Evolutionary conservation across 2,113 vertebrate genomes (phyloP).

Genomic region (Madoqua kirkii): DNA sequence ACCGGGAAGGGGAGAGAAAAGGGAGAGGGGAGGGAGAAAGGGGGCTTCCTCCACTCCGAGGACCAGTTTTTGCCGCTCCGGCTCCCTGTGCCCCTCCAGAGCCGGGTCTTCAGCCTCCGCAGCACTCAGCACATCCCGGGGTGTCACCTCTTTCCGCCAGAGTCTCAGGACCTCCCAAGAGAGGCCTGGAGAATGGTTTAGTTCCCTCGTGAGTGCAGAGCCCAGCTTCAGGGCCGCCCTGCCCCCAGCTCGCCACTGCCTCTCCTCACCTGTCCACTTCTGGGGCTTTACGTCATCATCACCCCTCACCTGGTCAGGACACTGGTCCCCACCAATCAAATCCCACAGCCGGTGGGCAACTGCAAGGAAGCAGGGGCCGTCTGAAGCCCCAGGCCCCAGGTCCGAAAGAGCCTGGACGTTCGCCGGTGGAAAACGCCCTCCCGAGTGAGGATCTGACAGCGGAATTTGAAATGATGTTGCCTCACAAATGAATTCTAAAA

Average conservation of each 20-base stretch:
- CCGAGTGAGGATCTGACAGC: not conserved
- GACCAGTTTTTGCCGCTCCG: rapidly evolving
- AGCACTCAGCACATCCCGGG: rapidly evolving
- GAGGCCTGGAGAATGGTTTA: rapidly evolving
- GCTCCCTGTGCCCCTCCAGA: rapidly evolving
- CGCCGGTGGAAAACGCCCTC: not conserved
- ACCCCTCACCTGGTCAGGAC: rapidly evolving
- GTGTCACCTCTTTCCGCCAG: rapidly evolving
- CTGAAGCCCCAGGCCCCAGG: not conserved
- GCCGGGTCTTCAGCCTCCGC: rapidly evolving
- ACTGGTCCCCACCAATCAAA: rapidly evolving
- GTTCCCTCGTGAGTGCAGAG: not conserved
- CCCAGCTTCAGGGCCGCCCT: not conserved
- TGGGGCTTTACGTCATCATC: not conserved
- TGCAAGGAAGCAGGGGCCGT: not conserved
- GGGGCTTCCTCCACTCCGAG: rapidly evolving
- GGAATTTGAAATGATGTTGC: not conserved
- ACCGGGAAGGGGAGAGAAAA: rapidly evolving
- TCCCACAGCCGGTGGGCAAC: rapidly evolving
- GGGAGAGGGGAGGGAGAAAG: rapidly evolving
- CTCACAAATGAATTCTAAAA: constrained; percentile 32
- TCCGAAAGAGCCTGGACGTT: rapidly evolving
- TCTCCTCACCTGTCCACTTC: not conserved
- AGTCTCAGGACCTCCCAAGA: not conserved
- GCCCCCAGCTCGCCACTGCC: rapidly evolving